A percentile compares a stretch with the other conserved stretches of the same genome.
Conservation (phyloP, 2,888 invertebrate genomes). For the Lasioglossum villosulum region DNA sequence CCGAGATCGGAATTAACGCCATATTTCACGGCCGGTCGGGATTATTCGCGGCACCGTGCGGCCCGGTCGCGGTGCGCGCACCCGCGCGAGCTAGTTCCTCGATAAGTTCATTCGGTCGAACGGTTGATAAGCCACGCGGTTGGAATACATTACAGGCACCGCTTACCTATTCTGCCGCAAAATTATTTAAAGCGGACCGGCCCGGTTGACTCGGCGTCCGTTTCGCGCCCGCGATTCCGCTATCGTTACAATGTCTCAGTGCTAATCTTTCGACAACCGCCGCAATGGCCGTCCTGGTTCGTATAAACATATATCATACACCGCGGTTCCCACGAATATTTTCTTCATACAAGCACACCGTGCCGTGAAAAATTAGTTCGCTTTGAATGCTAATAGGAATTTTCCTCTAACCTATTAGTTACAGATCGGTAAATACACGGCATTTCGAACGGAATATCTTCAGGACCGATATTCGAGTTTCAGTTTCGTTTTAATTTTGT, state of each 20-base stretch:
- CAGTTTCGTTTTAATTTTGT: background rate
- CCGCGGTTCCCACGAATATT: background rate
- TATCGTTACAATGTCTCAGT: background rate
- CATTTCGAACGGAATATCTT: background rate
- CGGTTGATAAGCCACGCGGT: slow-evolving; percentile 67
- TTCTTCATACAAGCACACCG: background rate
- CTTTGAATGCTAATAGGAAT: background rate
- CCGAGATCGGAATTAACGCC: slow-evolving; percentile 66
- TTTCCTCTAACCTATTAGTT: background rate
- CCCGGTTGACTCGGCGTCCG: slow-evolving; percentile 13
- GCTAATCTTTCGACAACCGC: background rate
- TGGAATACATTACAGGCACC: slow-evolving; percentile 59
- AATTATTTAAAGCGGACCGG: slow-evolving; percentile 53
- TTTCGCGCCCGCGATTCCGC: slow-evolving; percentile 9
- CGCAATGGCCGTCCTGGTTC: background rate
- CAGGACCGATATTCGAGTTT: background rate
- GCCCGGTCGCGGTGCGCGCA: slow-evolving; percentile 44
- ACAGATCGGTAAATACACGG: background rate
- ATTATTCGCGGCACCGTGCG: slow-evolving; percentile 62
- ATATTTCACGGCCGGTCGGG: slow-evolving; percentile 66
- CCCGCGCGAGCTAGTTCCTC: slow-evolving; percentile 53
- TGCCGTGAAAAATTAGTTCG: background rate
- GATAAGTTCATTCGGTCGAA: slow-evolving; percentile 71
- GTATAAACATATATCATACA: background rate
- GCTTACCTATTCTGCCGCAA: slow-evolving; percentile 43